phyloP scores from a whole-genome alignment of 2,888 invertebrate genomes.

The Schizaphis graminum region DNA sequence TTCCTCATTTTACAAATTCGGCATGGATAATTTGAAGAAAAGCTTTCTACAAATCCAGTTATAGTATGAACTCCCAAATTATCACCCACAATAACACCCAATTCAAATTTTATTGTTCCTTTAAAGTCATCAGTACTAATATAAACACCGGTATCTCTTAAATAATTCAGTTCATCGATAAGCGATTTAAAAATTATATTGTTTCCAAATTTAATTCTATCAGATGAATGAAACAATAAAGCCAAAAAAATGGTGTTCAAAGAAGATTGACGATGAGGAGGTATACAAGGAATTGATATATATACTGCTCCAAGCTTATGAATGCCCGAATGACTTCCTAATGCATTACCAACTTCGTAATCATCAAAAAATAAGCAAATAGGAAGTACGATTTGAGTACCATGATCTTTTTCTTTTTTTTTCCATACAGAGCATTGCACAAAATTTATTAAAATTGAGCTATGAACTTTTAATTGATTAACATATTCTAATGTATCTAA shows the following conservation, averaged over 20 bases:
- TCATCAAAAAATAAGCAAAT: constrained; percentile 10
- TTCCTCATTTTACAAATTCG: too few relatives aligned
- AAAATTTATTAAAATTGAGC: too few relatives aligned
- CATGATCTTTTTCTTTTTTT: background rate
- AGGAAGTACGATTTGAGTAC: background rate
- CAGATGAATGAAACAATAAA: background rate
- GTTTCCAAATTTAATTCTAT: too few relatives aligned
- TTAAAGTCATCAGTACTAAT: too few relatives aligned
- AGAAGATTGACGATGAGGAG: constrained; percentile 67
- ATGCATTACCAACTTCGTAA: constrained; percentile 68
- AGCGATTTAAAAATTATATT: too few relatives aligned
- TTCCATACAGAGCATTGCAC: background rate
- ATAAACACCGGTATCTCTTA: too few relatives aligned
- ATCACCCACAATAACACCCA: too few relatives aligned
- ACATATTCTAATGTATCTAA: background rate
- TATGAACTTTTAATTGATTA: background rate
- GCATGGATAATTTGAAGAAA: too few relatives aligned
- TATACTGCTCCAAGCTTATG: constrained; percentile 68
- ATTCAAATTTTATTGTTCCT: too few relatives aligned
- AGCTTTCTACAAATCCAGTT: too few relatives aligned
- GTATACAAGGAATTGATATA: constrained; percentile 66
- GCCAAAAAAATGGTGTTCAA: constrained; percentile 66
- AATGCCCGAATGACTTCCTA: constrained; percentile 68
- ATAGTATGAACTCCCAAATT: too few relatives aligned
- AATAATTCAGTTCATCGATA: too few relatives aligned